phyloP scores from a whole-genome alignment of 64 coral and sea anemone species.

The Porites australiensis region DNA sequence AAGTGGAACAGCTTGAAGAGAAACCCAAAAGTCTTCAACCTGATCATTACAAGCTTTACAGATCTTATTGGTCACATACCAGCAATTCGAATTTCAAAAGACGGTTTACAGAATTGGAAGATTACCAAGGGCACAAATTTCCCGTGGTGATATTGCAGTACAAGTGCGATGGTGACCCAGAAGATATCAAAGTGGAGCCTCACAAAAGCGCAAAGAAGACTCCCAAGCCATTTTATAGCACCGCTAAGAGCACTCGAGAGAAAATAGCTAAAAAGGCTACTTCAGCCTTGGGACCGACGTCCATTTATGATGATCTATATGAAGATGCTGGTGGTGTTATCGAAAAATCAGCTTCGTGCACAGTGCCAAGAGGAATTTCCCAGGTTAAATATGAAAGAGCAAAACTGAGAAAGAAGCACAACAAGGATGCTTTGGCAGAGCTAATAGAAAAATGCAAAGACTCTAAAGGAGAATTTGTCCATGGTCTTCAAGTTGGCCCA shows the following conservation, averaged over 20 bases:
- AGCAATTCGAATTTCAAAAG: conserved; percentile 18
- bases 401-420: conserved; percentile 41
- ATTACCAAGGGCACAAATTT: conserved; percentile 3
- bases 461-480: conserved; percentile 15
- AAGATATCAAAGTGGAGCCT: conserved; percentile 24
- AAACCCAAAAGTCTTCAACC: not conserved
- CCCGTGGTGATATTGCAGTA: conserved; percentile 53
- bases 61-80: conserved; percentile 19
- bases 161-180: not conserved
- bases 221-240: not conserved
- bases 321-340: conserved; percentile 50
- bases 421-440: conserved; percentile 30
- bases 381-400: conserved; percentile 59
- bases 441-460: conserved; percentile 37
- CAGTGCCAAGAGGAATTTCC: conserved; percentile 40
- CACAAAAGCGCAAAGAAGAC: conserved; percentile 24
- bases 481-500: conserved; percentile 14
- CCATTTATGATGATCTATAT: conserved; percentile 42
- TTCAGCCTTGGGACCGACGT: conserved; percentile 39
- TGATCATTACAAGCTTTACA: conserved; percentile 6
- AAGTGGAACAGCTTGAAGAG: not conserved
- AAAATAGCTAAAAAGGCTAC: conserved; percentile 44
- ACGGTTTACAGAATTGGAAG: not conserved
- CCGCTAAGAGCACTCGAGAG: conserved; percentile 1
- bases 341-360: not conserved